A percentile compares a stretch with the other conserved stretches of the same genome.
phyloP scores from a whole-genome alignment of 1,140 invertebrate species.

The Calephelis virginiensis region DNA sequence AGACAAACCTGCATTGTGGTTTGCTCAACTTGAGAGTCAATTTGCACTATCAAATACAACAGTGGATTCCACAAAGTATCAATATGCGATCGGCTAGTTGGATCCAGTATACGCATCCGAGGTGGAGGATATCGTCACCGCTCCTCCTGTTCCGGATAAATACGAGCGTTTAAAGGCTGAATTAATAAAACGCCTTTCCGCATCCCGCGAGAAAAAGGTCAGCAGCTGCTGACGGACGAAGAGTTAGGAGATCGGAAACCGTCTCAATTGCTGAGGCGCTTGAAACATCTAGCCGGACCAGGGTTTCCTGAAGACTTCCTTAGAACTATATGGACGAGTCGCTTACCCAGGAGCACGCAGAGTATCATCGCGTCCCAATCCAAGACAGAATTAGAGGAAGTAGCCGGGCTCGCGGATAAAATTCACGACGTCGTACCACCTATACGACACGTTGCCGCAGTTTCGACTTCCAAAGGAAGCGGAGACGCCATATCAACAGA shows the following conservation, averaged over 20 bases:
- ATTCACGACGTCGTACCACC: not conserved
- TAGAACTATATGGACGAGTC: not conserved
- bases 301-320: not conserved
- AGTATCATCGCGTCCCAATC: not conserved
- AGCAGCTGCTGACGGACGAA: too few species aligned
- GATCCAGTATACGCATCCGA: constrained; percentile 9
- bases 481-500: not conserved
- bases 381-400: not conserved
- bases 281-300: not conserved
- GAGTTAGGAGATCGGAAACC: too few species aligned
- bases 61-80: constrained; percentile 22
- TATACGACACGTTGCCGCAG: not conserved
- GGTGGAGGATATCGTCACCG: not conserved
- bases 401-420: not conserved
- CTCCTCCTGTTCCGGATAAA: not conserved
- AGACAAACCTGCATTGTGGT: constrained; percentile 27
- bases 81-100: constrained; percentile 7
- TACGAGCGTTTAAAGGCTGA: not conserved
- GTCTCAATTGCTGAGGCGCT: too few species aligned
- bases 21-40: constrained; percentile 26
- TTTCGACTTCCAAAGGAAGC: not conserved
- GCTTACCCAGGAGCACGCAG: not conserved
- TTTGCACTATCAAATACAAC: constrained; percentile 18
- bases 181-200: not conserved
- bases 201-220: not conserved